Percentiles rank a stretch among this genome's conserved stretches.
Conservation (phyloP, 37 sponge, comb jelly and placozoan species). For the Halichondria panicea region DNA sequence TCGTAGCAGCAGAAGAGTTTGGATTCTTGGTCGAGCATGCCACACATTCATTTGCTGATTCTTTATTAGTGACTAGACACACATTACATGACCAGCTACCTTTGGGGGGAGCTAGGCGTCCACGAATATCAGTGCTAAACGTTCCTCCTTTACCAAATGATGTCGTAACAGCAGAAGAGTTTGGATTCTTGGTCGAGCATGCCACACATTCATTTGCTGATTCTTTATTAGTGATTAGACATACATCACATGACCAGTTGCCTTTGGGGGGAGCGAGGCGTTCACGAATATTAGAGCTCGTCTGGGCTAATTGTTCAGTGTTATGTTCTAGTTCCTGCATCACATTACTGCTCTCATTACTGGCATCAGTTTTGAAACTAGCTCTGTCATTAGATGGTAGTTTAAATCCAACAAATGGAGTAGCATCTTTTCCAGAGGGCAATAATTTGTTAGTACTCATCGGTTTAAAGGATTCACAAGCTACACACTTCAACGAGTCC, state of each 20-base stretch:
- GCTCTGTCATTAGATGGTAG: no score
- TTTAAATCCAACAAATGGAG: no score
- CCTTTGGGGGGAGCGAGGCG: conserved; percentile 1
- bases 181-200: no score
- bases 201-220: conserved; percentile 23
- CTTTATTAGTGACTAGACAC: conserved; percentile 34
- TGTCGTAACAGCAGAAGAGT: no score
- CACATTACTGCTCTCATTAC: not conserved
- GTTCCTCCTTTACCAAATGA: no score
- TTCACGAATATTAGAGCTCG: not conserved
- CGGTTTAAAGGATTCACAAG: no score
- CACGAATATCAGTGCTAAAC: not conserved
- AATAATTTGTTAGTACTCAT: no score
- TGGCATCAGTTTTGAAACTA: not conserved
- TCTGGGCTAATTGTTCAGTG: not conserved
- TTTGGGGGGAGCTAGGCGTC: not conserved
- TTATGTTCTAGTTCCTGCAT: not conserved
- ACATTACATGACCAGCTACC: conserved; percentile 39
- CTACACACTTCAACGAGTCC: no score
- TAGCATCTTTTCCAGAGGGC: no score
- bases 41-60: conserved; percentile 11
- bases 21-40: no score
- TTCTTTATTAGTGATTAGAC: conserved; percentile 27
- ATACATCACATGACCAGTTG: conserved; percentile 37
- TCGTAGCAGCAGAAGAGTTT: no score